A percentile compares a stretch with the other conserved stretches of the same genome.
phyloP scores from a whole-genome alignment of 2,888 invertebrate species.

The Nemoura dubitans region DNA sequence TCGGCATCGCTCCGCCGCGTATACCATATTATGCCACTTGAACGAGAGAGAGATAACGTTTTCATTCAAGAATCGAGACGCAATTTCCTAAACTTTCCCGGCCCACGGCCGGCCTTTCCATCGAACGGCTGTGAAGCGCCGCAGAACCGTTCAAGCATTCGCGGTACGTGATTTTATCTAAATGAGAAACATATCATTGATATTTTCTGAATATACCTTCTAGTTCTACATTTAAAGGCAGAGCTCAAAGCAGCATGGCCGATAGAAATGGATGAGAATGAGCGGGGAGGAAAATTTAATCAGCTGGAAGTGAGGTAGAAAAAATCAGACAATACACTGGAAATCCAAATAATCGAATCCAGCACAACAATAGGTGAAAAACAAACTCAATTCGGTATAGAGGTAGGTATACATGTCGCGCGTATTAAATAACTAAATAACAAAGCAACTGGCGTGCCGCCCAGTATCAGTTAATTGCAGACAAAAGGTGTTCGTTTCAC shows the following conservation, averaged over 20 bases:
- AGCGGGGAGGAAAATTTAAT: background rate
- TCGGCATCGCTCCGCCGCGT: background rate
- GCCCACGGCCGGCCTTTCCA: background rate
- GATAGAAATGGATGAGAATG: background rate
- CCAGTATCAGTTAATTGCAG: constrained; percentile 37
- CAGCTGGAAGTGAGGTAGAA: background rate
- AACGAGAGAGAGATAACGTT: background rate
- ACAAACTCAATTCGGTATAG: background rate
- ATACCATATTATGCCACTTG: background rate
- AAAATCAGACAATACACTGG: constrained; percentile 19
- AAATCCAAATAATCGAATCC: constrained; percentile 17
- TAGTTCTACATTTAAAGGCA: background rate
- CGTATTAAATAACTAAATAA: constrained; percentile 7
- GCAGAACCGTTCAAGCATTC: background rate
- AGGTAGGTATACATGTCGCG: background rate
- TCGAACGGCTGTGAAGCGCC: background rate
- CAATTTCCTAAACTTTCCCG: background rate
- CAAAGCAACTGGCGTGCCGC: background rate
- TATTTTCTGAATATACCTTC: background rate
- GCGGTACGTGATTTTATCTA: background rate
- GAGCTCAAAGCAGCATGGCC: background rate
- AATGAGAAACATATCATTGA: background rate
- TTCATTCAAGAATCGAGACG: constrained; percentile 7
- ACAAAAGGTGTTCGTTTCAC: constrained; percentile 27
- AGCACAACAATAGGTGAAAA: constrained; percentile 13